Evolutionary conservation across 2,113 vertebrate species (phyloP), one percentile per base, ranked within the genome.

Genomic region (Falco punctatus): DNA sequence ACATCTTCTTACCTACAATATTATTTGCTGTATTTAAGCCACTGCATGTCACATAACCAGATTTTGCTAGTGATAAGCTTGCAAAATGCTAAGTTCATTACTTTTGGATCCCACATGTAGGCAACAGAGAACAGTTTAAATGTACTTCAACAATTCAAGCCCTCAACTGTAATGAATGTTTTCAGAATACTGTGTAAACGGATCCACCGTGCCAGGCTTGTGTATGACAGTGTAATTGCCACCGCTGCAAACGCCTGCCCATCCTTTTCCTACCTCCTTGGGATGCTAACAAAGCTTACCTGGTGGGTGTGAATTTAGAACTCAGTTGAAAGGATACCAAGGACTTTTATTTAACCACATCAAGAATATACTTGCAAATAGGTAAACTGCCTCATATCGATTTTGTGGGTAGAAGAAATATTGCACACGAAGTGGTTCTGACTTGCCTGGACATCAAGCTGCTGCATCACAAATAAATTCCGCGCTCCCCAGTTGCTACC

Each of bases 401-500:
- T 23, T 9, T 32, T 15, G 26, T 0, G 0, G 15, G 33, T 28
- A n/a, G 15, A 62, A 55, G 35, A 57, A 18, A 11, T 9, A 5
- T 4, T 24, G n/a, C 8, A 30, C 1, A 1, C 2, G 24, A 10
- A 30, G 54, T 5, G 18, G 2, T 65, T 59, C 14, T 61, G 32
- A 77, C 23, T 35, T 72, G 46, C 52, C 22, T 13, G 6, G 35
- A 30, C 27, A 35, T 17, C 44, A 42, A 52, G 49, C 44, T 64
- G 48, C 65, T 42, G 48, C 24, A 13, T 38, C 9, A 67, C 35
- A 32, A 27, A 57, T 27, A 2, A 71, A 16, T 30, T 24, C 38
- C 3, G 0, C 6, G 3, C 38, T 61, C 55, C 42, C 40, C 17
- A 6, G 4, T 8, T 73, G 27, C 22, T 49, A 24, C 10, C 16